These are phyloP conservation scores for Ophioninae sp. DNA, from an alignment of 2,888 invertebrate genomes.

Conservation along the genomic window DNA sequence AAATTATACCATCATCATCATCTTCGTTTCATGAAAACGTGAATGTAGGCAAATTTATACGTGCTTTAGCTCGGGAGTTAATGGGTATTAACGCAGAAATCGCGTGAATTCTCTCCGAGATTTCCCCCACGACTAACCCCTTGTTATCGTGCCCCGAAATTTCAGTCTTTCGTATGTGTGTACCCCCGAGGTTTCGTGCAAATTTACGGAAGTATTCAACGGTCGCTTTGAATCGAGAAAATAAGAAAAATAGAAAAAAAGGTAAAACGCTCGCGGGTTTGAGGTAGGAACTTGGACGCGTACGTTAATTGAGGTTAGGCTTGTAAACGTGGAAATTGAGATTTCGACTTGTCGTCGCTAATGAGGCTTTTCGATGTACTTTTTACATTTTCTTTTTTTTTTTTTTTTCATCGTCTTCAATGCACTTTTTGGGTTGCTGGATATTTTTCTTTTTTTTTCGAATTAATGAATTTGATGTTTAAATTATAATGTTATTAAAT, in stretches of 20 bases:
- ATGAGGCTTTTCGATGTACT: background rate
- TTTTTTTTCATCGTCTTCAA: too few relatives aligned
- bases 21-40: background rate
- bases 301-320: background rate
- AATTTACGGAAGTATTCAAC: background rate
- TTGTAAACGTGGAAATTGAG: background rate
- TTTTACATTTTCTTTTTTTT: too few relatives aligned
- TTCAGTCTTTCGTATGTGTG: background rate
- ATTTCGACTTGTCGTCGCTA: background rate
- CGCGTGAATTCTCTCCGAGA: background rate
- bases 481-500: too few relatives aligned
- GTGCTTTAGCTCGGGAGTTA: background rate
- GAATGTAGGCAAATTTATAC: background rate
- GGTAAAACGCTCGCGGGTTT: background rate
- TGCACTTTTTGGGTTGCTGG: background rate
- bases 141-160: conserved; percentile 14
- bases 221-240: background rate
- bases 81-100: conserved; percentile 4
- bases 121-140: background rate
- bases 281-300: background rate
- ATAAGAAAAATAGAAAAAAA: background rate
- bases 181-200: background rate
- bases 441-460: too few relatives aligned
- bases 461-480: too few relatives aligned
- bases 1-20: too few relatives aligned